These are phyloP conservation scores for Gopherus evgoodei DNA, from an alignment of 2,113 vertebrate genomes.

Conservation along the genomic window DNA sequence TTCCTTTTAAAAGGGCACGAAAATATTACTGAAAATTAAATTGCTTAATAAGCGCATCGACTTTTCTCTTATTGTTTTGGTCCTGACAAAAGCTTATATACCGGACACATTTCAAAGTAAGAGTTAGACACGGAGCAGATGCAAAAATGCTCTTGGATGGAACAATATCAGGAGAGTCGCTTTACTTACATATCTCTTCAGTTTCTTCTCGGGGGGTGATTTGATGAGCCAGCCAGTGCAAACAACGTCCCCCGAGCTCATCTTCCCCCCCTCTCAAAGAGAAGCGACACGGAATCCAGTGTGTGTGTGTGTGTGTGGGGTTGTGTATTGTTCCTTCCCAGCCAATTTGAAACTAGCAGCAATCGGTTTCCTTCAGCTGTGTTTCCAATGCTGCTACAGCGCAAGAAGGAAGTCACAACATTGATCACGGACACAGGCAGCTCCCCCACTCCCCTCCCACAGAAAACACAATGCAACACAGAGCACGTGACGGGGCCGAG, in stretches of 20 bases:
- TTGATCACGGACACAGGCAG: constrained; percentile 80
- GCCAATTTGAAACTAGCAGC: constrained; percentile 73
- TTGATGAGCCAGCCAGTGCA: constrained; percentile 98
- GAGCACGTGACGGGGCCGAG: constrained; percentile 71
- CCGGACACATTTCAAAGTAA: background rate
- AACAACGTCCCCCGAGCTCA: constrained; percentile 95
- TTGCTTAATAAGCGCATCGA: background rate
- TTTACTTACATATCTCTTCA: constrained; percentile 97
- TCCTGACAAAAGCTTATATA: background rate
- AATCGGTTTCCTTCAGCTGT: constrained; percentile 81
- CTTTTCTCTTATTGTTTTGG: constrained; percentile 39
- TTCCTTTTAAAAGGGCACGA: constrained; percentile 6
- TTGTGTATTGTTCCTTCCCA: constrained; percentile 36
- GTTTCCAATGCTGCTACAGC: constrained; percentile 73
- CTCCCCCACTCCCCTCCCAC: constrained; percentile 55
- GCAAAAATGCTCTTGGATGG: background rate
- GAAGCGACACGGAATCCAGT: constrained; percentile 72
- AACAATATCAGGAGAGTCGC: background rate
- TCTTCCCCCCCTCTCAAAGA: constrained; percentile 78
- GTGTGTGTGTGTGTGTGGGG: constrained; percentile 23
- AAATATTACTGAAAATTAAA: constrained; percentile 7
- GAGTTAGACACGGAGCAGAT: constrained; percentile 5
- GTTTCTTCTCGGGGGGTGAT: constrained; percentile 98
- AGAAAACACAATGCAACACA: constrained; percentile 61
- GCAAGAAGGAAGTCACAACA: constrained; percentile 91